Conservation (phyloP, 1,140 invertebrate species). For the Copidosoma floridanum region DNA sequence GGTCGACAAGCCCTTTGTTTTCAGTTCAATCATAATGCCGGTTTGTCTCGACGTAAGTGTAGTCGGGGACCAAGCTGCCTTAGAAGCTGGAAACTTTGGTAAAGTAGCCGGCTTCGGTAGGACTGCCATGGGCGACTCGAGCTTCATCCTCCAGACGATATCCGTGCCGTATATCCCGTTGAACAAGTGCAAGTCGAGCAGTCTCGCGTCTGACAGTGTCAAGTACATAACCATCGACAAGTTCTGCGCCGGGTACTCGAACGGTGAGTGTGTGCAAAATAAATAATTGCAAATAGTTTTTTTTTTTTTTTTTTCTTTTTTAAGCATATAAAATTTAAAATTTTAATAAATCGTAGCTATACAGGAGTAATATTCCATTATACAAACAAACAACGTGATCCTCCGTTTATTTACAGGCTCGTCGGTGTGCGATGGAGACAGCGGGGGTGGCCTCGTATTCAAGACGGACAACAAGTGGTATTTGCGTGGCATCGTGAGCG, state of each 20-base stretch:
- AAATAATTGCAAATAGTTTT: background rate
- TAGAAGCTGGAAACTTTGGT: constrained; percentile 40
- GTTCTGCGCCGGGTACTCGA: constrained; percentile 51
- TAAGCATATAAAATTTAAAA: no score
- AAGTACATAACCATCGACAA: constrained; percentile 46
- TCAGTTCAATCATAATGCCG: constrained; percentile 40
- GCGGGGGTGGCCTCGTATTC: constrained; percentile 51
- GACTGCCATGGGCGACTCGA: constrained; percentile 37
- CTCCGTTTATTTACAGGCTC: constrained; percentile 41
- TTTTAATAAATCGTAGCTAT: no score
- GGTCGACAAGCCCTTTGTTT: constrained; percentile 36
- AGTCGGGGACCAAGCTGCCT: constrained; percentile 19
- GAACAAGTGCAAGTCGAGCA: constrained; percentile 34
- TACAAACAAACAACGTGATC: no score
- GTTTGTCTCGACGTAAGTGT: constrained; percentile 44
- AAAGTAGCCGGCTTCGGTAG: constrained; percentile 50
- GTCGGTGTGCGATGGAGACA: constrained; percentile 52
- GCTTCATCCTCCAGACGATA: constrained; percentile 42
- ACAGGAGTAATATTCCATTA: no score
- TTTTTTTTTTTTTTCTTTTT: no score
- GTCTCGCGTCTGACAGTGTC: constrained; percentile 20
- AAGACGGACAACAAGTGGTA: constrained; percentile 40
- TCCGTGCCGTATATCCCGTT: constrained; percentile 42
- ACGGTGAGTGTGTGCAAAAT: constrained; percentile 39
- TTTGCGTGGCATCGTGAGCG: constrained; percentile 49